Conservation (phyloP, 2,888 invertebrate genomes). For the Steinernema hermaphroditum region DNA sequence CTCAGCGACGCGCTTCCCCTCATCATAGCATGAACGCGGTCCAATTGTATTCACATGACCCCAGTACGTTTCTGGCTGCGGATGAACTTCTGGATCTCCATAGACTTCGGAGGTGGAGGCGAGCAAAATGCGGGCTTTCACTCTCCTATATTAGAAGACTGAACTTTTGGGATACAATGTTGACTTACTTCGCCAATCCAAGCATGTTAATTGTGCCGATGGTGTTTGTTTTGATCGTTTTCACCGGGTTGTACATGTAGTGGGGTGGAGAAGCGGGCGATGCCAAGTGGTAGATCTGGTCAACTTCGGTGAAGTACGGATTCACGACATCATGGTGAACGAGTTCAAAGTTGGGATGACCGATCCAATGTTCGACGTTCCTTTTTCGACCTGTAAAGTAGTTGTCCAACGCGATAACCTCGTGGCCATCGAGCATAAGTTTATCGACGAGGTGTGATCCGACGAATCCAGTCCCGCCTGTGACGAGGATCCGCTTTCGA, state of each 20-base stretch:
- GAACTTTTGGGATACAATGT: not conserved
- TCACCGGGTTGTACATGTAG: conserved; percentile 99
- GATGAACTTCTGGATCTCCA: conserved; percentile 92
- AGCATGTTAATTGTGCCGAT: conserved; percentile 75
- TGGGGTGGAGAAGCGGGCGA: conserved; percentile 98
- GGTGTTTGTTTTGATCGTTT: conserved; percentile 98
- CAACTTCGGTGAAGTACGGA: conserved; percentile 87
- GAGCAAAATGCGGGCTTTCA: conserved; percentile 71
- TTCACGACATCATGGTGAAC: conserved; percentile 98
- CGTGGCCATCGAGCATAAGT: conserved; percentile 79
- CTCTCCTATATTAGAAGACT: conserved; percentile 46
- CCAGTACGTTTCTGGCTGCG: conserved; percentile 90
- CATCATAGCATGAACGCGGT: conserved; percentile 91
- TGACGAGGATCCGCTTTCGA: conserved; percentile 85
- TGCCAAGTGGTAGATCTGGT: conserved; percentile 92
- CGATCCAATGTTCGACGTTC: conserved; percentile 98
- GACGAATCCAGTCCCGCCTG: conserved; percentile 65
- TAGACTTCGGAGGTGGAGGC: conserved; percentile 99
- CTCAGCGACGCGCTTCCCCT: conserved; percentile 97
- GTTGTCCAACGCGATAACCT: conserved; percentile 55
- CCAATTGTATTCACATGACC: conserved; percentile 96
- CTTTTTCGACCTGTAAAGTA: conserved; percentile 72
- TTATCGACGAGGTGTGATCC: conserved; percentile 95
- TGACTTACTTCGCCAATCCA: conserved; percentile 62
- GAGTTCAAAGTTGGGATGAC: conserved; percentile 96